Percentiles rank a stretch among this genome's conserved stretches.
Evolutionary conservation across 92 coral and sea anemone genomes (phyloP).

Genomic region (Metridium senile): DNA sequence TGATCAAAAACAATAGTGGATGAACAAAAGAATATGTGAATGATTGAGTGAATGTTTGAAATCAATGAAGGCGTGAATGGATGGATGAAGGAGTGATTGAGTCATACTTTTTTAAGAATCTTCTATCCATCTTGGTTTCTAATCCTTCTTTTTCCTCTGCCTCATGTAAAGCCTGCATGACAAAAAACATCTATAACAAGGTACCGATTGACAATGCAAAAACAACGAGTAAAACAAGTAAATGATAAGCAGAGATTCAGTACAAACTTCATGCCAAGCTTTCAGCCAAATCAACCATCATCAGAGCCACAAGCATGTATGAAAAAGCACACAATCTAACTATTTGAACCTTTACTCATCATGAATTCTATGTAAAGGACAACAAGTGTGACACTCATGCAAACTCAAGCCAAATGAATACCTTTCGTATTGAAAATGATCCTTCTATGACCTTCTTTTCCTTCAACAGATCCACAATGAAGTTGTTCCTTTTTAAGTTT

Average conservation of each 20-base stretch:
- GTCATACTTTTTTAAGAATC: constrained; percentile 11
- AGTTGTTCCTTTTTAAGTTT: constrained; percentile 58
- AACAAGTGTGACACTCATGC: too few species aligned
- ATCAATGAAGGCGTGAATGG: background rate
- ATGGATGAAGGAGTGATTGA: background rate
- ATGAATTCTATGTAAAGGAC: too few species aligned
- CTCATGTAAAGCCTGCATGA: constrained; percentile 36
- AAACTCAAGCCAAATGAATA: too few species aligned
- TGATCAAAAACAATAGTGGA: background rate
- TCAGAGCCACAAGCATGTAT: too few species aligned
- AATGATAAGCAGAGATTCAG: too few species aligned
- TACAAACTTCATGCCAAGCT: too few species aligned
- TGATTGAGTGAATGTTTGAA: background rate
- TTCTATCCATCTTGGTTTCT: constrained; percentile 58
- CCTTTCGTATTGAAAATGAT: background rate
- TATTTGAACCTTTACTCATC: too few species aligned
- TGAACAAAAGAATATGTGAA: background rate
- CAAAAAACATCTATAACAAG: too few species aligned
- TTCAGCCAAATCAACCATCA: too few species aligned
- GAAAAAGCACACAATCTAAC: too few species aligned
- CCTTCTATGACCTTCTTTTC: background rate
- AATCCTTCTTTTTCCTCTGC: constrained; percentile 65
- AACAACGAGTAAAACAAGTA: background rate
- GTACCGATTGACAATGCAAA: background rate
- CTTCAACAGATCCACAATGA: constrained; percentile 57